Percentiles rank a stretch among this genome's conserved stretches.
These are phyloP conservation scores for Melinaea menophilus DNA, from an alignment of 2,888 invertebrate species.

Conservation along the genomic window DNA sequence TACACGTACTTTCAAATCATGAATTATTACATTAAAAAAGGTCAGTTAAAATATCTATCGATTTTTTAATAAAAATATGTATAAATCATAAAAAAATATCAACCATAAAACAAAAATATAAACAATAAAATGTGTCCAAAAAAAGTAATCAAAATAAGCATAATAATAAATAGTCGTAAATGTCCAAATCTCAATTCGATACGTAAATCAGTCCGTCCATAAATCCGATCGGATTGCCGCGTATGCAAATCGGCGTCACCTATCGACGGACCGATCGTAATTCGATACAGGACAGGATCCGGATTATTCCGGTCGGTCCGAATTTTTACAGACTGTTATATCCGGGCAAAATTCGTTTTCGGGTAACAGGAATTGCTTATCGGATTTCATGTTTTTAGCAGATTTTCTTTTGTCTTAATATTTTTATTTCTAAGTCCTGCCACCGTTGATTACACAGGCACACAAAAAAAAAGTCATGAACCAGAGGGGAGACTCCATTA, in stretches of 20 bases:
- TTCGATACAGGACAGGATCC: constrained; percentile 29
- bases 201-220: constrained; percentile 14
- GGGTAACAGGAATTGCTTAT: constrained; percentile 1
- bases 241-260: constrained; percentile 29
- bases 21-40: no score
- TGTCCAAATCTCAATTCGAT: not conserved
- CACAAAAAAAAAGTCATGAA: no score
- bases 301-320: constrained; percentile 9
- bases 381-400: not conserved
- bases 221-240: constrained; percentile 22
- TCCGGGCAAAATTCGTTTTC: constrained; percentile 1
- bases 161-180: constrained; percentile 5
- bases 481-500: no score
- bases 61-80: no score
- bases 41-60: no score
- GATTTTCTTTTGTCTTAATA: no score
- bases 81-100: no score
- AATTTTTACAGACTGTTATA: constrained; percentile 7
- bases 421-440: no score
- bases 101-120: no score
- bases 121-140: no score
- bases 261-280: constrained; percentile 30
- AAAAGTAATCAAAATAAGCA: not conserved
- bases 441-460: no score
- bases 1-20: no score